These are phyloP conservation scores for Deladenus siricidicola DNA, from an alignment of 2,888 invertebrate species.

Conservation along the genomic window DNA sequence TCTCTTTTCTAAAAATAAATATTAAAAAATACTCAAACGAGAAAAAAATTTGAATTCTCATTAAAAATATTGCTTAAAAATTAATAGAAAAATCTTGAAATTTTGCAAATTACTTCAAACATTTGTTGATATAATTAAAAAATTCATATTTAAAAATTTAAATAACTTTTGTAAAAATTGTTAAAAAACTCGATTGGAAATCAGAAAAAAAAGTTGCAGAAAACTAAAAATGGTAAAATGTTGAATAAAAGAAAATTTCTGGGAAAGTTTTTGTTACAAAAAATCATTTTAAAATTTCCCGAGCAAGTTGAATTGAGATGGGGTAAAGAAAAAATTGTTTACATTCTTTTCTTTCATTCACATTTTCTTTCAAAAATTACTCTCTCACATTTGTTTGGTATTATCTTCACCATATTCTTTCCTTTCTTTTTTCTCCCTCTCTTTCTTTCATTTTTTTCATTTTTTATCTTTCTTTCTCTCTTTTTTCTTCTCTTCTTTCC, in stretches of 20 bases:
- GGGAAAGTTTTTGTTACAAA: not conserved
- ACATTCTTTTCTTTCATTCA: not conserved
- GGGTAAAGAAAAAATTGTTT: too few relatives aligned
- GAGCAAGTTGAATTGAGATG: too few relatives aligned
- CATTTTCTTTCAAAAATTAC: not conserved
- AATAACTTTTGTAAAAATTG: not conserved
- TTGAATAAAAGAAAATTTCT: not conserved
- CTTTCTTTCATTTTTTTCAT: not conserved
- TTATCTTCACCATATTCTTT: not conserved
- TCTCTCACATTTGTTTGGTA: not conserved
- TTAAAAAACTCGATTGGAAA: not conserved
- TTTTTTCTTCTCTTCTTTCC: not conserved
- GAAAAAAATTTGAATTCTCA: too few relatives aligned
- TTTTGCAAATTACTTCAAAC: too few relatives aligned
- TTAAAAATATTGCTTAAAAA: too few relatives aligned
- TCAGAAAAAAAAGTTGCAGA: not conserved
- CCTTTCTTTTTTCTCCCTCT: not conserved
- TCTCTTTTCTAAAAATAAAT: too few relatives aligned
- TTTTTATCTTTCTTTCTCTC: not conserved
- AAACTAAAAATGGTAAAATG: not conserved
- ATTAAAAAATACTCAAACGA: too few relatives aligned
- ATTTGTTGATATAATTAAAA: too few relatives aligned
- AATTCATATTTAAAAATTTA: not conserved
- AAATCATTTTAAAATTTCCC: not conserved
- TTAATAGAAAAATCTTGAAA: too few relatives aligned